phyloP scores from a whole-genome alignment of 2,888 invertebrate genomes.

The Leptopterna dolabrata region DNA sequence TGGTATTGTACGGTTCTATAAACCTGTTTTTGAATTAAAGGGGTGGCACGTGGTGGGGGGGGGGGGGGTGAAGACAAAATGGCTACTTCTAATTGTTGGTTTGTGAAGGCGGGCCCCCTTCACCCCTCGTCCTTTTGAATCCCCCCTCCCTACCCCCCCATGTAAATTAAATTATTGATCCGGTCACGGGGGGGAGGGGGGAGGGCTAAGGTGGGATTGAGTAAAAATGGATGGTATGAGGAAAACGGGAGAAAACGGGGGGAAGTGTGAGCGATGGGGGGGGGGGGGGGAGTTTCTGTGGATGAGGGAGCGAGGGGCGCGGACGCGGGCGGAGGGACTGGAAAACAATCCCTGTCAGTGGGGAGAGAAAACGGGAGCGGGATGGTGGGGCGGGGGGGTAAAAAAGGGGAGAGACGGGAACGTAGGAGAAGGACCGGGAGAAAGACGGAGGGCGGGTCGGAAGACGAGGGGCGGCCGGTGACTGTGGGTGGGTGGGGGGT shows the following conservation, averaged over 20 bases:
- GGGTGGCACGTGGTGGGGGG: neutral
- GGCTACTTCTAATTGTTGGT: slow-evolving; percentile 50
- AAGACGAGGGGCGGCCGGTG: neutral
- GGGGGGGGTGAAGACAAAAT: slow-evolving; percentile 17
- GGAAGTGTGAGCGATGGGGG: neutral
- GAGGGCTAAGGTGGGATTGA: slow-evolving; percentile 51
- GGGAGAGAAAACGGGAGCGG: neutral
- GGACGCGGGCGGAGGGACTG: slow-evolving; percentile 17
- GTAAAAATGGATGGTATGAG: slow-evolving; percentile 52
- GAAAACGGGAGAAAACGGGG: slow-evolving; percentile 21
- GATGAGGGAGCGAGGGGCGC: no score
- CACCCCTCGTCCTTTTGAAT: neutral
- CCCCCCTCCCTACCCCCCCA: slow-evolving; percentile 9
- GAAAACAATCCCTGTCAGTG: slow-evolving; percentile 54
- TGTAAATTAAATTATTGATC: slow-evolving; percentile 58
- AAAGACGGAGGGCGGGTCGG: neutral
- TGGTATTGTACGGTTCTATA: no score
- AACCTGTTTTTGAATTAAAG: no score
- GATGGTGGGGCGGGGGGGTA: neutral
- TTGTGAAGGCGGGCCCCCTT: slow-evolving; percentile 31
- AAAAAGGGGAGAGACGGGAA: neutral
- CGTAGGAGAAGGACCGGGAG: slow-evolving; percentile 1
- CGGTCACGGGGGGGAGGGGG: neutral
- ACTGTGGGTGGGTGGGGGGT: neutral
- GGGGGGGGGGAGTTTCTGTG: neutral